Percentiles rank a stretch among this genome's conserved stretches.
Conservation (phyloP, 2,888 invertebrate genomes). For the Leucozona laternaria region DNA sequence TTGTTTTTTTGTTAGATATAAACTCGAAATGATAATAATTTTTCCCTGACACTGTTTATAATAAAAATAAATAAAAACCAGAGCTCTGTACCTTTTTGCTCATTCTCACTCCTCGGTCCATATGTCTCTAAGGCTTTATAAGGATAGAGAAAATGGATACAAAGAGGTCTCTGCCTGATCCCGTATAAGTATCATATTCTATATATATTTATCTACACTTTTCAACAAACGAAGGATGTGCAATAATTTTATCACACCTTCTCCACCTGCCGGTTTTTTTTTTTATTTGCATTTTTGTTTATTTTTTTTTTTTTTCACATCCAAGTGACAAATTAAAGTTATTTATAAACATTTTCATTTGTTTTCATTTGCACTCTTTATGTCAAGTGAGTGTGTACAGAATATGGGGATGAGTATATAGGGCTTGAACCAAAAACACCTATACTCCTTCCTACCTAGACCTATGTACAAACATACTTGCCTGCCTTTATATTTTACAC, state of each 20-base stretch:
- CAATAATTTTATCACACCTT: constrained; percentile 31
- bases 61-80: constrained; percentile 28
- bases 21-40: constrained; percentile 27
- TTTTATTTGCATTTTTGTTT: constrained; percentile 22
- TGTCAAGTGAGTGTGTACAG: constrained; percentile 14
- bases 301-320: constrained; percentile 20
- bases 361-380: constrained; percentile 54
- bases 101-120: background rate
- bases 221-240: constrained; percentile 12
- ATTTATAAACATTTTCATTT: constrained; percentile 71
- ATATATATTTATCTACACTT: background rate
- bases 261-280: background rate
- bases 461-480: background rate
- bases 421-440: background rate
- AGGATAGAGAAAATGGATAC: background rate
- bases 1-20: background rate
- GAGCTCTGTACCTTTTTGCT: background rate
- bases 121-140: background rate
- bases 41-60: constrained; percentile 20
- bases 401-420: background rate
- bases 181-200: background rate
- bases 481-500: background rate
- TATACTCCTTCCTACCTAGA: too few relatives aligned
- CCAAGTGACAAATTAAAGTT: constrained; percentile 69
- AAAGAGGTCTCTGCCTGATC: background rate